A percentile compares a stretch with the other conserved stretches of the same genome.
Conservation (phyloP, 2,888 invertebrate genomes). For the Drosophila kuntzei region DNA sequence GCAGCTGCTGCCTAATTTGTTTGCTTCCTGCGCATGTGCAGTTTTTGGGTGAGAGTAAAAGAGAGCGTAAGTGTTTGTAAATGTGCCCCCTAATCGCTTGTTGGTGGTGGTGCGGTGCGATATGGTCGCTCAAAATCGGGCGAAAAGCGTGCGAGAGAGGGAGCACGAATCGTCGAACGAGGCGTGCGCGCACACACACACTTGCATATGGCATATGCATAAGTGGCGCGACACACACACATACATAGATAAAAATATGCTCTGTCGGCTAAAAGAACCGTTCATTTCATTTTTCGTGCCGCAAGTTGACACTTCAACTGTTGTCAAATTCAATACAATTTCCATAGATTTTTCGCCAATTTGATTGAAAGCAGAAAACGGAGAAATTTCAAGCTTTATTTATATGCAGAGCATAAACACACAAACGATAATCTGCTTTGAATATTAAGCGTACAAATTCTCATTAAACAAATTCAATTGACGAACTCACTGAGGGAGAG, state of each 20-base stretch:
- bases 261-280: slow-evolving; percentile 63
- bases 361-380: slow-evolving; percentile 7
- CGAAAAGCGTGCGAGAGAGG: slow-evolving; percentile 36
- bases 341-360: slow-evolving; percentile 25
- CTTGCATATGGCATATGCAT: slow-evolving; percentile 22
- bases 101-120: slow-evolving; percentile 63
- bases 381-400: slow-evolving; percentile 16
- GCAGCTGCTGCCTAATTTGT: slow-evolving; percentile 1
- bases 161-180: slow-evolving; percentile 39
- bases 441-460: slow-evolving; percentile 56
- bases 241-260: slow-evolving; percentile 33
- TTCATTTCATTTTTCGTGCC: slow-evolving; percentile 59
- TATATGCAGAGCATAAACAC: slow-evolving; percentile 40
- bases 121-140: slow-evolving; percentile 45
- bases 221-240: slow-evolving; percentile 28
- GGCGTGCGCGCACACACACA: slow-evolving; percentile 19
- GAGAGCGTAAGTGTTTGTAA: slow-evolving; percentile 25
- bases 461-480: slow-evolving; percentile 49
- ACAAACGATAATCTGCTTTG: slow-evolving; percentile 46
- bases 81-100: slow-evolving; percentile 15
- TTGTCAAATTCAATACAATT: slow-evolving; percentile 26
- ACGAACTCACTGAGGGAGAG: slow-evolving; percentile 23
- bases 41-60: slow-evolving; percentile 26
- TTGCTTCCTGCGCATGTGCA: slow-evolving; percentile 73
- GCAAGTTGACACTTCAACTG: slow-evolving; percentile 41